Evolutionary conservation across 2,797 vertebrate species (phyloP).

Genomic region (Pteronotus mesoamericanus): DNA sequence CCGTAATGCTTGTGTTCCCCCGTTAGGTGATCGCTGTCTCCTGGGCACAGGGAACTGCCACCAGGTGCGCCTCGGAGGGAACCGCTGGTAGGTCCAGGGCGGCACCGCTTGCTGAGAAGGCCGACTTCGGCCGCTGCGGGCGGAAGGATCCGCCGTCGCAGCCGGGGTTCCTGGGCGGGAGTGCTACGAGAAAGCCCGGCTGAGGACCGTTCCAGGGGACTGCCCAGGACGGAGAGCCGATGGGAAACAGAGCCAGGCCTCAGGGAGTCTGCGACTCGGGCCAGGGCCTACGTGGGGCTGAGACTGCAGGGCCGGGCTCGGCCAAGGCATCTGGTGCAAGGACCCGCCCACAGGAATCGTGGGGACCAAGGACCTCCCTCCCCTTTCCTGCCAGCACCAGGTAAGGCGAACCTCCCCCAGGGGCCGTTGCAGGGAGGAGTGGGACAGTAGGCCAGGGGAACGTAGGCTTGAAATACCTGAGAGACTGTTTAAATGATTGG

Average conservation of each 20-base stretch:
- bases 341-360: background rate
- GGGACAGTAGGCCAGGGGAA: background rate
- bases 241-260: background rate
- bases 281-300: background rate
- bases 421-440: background rate
- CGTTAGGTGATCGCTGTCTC: background rate
- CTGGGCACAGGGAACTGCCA: background rate
- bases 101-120: background rate
- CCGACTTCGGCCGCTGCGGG: accelerated
- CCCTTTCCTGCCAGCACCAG: background rate
- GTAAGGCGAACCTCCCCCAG: background rate
- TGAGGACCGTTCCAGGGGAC: background rate
- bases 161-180: background rate
- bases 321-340: background rate
- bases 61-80: background rate
- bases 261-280: background rate
- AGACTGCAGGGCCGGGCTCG: background rate
- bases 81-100: background rate
- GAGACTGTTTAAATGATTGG: background rate
- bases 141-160: background rate
- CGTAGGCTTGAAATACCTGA: background rate
- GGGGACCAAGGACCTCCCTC: background rate
- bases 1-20: background rate
- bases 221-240: background rate
- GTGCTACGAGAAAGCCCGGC: background rate